phyloP scores from a whole-genome alignment of 2,888 invertebrate species.

The Aleiodes testaceus region DNA sequence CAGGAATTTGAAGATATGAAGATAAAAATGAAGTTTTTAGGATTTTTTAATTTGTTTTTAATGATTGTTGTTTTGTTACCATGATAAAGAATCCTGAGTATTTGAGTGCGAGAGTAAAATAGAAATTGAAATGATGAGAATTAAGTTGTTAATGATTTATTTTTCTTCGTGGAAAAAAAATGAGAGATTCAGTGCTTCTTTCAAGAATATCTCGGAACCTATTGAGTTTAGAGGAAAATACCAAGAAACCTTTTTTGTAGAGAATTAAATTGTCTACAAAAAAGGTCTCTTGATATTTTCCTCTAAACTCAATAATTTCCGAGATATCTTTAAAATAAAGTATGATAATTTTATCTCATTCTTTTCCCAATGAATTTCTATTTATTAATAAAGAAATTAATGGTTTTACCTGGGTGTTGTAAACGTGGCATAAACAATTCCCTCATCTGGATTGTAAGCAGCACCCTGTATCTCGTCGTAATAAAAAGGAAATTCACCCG shows the following conservation, averaged over 20 bases:
- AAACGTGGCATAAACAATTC: conserved; percentile 88
- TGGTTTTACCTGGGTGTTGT: conserved; percentile 82
- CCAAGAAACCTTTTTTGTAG: too few relatives aligned
- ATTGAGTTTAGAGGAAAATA: too few relatives aligned
- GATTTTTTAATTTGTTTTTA: neutral
- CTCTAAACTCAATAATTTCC: too few relatives aligned
- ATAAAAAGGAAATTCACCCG: conserved; percentile 90
- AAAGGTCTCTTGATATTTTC: too few relatives aligned
- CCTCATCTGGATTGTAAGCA: conserved; percentile 84
- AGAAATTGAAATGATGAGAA: conserved; percentile 21
- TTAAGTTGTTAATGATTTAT: conserved; percentile 4
- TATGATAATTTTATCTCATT: neutral
- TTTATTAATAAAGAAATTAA: too few relatives aligned
- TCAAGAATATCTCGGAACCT: too few relatives aligned
- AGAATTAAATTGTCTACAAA: too few relatives aligned
- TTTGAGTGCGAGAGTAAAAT: conserved; percentile 30
- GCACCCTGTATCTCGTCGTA: conserved; percentile 92
- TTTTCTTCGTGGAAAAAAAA: neutral
- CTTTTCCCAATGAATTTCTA: neutral
- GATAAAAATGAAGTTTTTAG: neutral
- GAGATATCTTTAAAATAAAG: too few relatives aligned
- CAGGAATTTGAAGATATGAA: too few relatives aligned
- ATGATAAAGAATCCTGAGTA: conserved; percentile 27
- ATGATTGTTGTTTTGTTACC: conserved; percentile 8
- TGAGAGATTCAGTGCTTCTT: too few relatives aligned